Percentiles rank a stretch among this genome's conserved stretches.
These are phyloP conservation scores for Nomada hirtipes DNA, from an alignment of 2,888 invertebrate genomes.

Conservation along the genomic window DNA sequence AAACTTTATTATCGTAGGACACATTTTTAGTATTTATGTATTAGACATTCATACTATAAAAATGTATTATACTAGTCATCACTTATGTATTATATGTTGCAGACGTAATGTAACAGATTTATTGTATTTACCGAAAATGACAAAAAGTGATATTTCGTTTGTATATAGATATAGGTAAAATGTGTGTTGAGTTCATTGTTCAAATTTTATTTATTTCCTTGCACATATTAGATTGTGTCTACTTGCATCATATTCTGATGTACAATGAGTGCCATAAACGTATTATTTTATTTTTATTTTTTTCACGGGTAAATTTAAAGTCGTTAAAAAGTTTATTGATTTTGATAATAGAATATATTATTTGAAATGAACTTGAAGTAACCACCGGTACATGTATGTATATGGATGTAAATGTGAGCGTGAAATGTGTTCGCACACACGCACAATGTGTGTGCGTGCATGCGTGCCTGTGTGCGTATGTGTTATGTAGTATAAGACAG, in stretches of 20 bases:
- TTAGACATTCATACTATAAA: not conserved
- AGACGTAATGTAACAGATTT: slow-evolving; percentile 8
- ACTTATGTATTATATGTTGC: slow-evolving; percentile 23
- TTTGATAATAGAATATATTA: not conserved
- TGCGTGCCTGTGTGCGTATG: not conserved
- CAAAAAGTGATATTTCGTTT: not conserved
- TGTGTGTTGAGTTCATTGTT: not conserved
- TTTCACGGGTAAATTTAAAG: not conserved
- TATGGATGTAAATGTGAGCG: not conserved
- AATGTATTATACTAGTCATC: slow-evolving; percentile 40
- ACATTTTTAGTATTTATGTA: not conserved
- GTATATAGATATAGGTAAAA: too few species aligned
- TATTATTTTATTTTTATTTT: slow-evolving; percentile 2
- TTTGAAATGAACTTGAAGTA: not conserved
- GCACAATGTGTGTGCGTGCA: not conserved
- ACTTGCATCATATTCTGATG: not conserved
- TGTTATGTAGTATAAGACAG: not conserved
- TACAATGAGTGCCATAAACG: not conserved
- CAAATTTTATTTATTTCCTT: not conserved
- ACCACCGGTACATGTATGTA: not conserved
- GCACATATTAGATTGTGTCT: slow-evolving; percentile 6
- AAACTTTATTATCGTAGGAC: not conserved
- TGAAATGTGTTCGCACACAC: not conserved
- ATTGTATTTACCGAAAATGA: not conserved
- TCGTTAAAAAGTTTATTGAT: not conserved